Conservation (phyloP, 2,797 vertebrate genomes). For the Phoeniculus purpureus region DNA sequence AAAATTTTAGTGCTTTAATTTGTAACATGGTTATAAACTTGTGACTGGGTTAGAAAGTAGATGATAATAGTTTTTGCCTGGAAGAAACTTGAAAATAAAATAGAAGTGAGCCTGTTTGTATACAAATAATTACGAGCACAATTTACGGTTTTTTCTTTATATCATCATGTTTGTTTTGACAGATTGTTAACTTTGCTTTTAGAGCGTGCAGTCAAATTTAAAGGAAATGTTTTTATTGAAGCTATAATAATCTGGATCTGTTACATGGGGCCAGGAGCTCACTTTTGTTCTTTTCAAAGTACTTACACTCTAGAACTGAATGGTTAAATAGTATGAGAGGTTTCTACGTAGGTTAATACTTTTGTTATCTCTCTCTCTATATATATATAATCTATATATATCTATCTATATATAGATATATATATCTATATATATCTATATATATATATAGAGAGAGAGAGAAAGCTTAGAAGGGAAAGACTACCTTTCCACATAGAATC, state of each 20-base stretch:
- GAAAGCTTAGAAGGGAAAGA: background rate
- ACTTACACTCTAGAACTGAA: background rate
- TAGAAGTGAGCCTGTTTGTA: background rate
- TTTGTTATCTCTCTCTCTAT: background rate
- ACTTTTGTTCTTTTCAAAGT: background rate
- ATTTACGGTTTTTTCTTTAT: slow-evolving; percentile 27
- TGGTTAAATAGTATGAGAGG: background rate
- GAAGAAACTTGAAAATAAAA: slow-evolving; percentile 35
- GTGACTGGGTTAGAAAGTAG: slow-evolving; percentile 7
- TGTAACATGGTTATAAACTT: slow-evolving; percentile 41
- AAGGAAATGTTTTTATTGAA: slow-evolving; percentile 27
- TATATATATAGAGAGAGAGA: background rate
- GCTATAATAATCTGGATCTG: background rate
- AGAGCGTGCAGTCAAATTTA: background rate
- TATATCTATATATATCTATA: background rate
- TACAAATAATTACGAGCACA: background rate
- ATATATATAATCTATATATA: background rate
- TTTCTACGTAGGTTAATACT: background rate
- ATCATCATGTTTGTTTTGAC: slow-evolving; percentile 8
- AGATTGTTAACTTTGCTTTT: slow-evolving; percentile 54
- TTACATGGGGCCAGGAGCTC: background rate
- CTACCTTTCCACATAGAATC: background rate
- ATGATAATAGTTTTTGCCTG: slow-evolving; percentile 5
- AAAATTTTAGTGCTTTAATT: slow-evolving; percentile 57
- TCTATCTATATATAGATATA: background rate